These are phyloP conservation scores for Pseudopodoces humilis DNA, from an alignment of 2,113 vertebrate species.

Conservation along the genomic window DNA sequence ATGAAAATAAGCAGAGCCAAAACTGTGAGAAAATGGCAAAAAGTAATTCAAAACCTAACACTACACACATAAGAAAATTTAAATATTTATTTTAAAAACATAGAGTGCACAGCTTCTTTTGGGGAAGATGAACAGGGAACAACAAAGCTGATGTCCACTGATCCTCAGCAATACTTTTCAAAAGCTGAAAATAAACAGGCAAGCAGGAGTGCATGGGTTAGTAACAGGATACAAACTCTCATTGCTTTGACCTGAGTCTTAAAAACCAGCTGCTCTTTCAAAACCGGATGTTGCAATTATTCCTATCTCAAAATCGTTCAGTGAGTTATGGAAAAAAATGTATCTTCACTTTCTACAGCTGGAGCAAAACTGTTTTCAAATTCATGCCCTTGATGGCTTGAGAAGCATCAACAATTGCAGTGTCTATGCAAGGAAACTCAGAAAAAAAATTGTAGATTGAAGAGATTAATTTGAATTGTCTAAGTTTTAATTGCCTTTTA, in stretches of 20 bases:
- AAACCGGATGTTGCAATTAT: background rate
- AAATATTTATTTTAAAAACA: slow-evolving; percentile 70
- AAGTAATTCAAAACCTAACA: slow-evolving; percentile 25
- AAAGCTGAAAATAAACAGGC: background rate
- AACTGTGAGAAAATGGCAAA: slow-evolving; percentile 67
- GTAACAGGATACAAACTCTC: background rate
- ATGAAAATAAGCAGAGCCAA: slow-evolving; percentile 72
- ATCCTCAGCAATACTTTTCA: background rate
- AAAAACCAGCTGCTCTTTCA: background rate
- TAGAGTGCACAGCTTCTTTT: slow-evolving; percentile 9
- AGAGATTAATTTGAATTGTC: background rate
- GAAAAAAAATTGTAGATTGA: background rate
- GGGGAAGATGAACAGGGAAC: background rate
- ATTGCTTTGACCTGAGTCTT: background rate
- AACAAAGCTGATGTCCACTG: background rate
- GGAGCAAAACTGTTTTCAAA: background rate
- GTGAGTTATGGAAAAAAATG: background rate
- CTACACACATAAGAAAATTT: slow-evolving; percentile 7
- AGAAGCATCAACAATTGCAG: background rate
- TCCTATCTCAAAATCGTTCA: background rate
- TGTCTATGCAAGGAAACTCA: background rate
- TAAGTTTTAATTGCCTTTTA: background rate
- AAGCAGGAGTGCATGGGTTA: background rate
- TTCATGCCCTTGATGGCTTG: background rate
- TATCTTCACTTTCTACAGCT: background rate